Conservation (phyloP, 2,113 vertebrate species). For the Epinephelus lanceolatus region DNA sequence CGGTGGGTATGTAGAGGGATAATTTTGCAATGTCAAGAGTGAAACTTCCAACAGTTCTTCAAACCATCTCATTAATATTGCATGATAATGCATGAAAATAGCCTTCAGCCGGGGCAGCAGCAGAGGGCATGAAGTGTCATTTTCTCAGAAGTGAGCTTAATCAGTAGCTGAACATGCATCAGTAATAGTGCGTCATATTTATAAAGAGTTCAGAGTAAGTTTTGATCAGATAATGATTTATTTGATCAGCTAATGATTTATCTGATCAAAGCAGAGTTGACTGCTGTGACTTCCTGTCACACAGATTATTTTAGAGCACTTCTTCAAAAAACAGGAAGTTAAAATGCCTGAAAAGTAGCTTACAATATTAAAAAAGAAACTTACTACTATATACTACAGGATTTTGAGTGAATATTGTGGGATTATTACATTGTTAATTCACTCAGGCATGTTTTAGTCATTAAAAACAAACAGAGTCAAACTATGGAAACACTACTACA, state of each 20-base stretch:
- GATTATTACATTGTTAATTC: background rate
- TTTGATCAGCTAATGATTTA: background rate
- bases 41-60: constrained; percentile 50
- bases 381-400: background rate
- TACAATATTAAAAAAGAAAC: background rate
- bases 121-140: constrained; percentile 45
- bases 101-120: constrained; percentile 30
- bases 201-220: background rate
- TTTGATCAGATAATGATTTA: background rate
- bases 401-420: background rate
- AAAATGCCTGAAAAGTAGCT: background rate
- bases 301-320: background rate
- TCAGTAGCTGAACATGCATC: background rate
- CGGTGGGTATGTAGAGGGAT: background rate
- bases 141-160: constrained; percentile 20
- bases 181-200: background rate
- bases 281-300: background rate
- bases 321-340: background rate
- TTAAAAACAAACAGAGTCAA: background rate
- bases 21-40: constrained; percentile 46
- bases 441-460: background rate
- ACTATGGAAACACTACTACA: background rate
- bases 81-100: constrained; percentile 67
- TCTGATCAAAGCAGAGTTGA: background rate
- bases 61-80: constrained; percentile 63